These are phyloP conservation scores for Myzus persicae DNA, from an alignment of 1,140 invertebrate genomes.

Conservation along the genomic window DNA sequence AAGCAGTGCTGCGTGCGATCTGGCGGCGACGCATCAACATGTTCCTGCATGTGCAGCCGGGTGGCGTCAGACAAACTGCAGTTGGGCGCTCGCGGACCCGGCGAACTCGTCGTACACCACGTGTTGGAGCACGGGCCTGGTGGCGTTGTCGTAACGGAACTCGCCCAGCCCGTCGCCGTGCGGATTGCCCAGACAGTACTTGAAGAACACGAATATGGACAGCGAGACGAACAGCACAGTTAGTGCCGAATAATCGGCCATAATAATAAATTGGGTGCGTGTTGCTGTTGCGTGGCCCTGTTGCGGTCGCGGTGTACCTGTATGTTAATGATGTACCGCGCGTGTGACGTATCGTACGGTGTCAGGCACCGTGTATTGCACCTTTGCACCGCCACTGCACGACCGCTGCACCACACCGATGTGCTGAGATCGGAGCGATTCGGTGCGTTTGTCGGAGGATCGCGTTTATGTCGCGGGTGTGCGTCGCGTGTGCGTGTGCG, in stretches of 20 bases:
- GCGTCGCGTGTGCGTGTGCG: background rate
- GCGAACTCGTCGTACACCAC: conserved; percentile 28
- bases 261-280: background rate
- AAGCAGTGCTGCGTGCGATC: background rate
- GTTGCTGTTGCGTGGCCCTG: background rate
- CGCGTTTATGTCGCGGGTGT: background rate
- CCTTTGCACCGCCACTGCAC: background rate
- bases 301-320: background rate
- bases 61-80: background rate
- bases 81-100: background rate
- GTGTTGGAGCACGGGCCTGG: background rate
- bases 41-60: background rate
- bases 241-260: conserved; percentile 60
- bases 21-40: background rate
- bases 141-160: conserved; percentile 50
- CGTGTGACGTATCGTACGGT: background rate
- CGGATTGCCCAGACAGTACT: conserved; percentile 61
- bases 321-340: background rate
- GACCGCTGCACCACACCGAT: background rate
- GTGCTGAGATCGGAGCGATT: background rate
- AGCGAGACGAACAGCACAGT: conserved; percentile 61
- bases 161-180: background rate
- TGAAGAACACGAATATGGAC: conserved; percentile 62
- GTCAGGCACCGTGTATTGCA: background rate
- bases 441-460: background rate